Evolutionary conservation across 1,140 invertebrate genomes (phyloP).

Genomic region (Pseudomyrmex concolor): DNA sequence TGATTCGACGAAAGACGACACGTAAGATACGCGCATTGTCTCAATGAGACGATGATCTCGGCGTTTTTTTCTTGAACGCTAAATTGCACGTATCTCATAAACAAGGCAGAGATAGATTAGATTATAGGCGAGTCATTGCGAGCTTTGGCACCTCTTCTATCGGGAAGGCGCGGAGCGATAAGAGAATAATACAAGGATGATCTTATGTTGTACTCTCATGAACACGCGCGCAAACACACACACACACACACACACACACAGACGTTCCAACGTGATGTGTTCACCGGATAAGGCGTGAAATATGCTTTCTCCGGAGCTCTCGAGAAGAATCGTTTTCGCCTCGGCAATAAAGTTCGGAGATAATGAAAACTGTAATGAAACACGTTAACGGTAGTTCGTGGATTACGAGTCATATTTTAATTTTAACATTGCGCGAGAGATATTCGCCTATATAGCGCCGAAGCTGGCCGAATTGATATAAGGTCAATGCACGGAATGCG

Average conservation of each 20-base stretch:
- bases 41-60: constrained; percentile 1
- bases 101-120: constrained; percentile 49
- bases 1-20: constrained; percentile 30
- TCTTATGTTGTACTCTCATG: constrained; percentile 2
- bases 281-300: constrained; percentile 50
- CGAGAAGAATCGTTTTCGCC: constrained; percentile 3
- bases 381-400: not conserved
- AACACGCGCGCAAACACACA: not conserved
- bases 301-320: constrained; percentile 28
- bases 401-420: too few species aligned
- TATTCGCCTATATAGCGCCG: too few species aligned
- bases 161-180: not conserved
- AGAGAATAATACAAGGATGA: constrained; percentile 12
- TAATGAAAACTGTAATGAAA: constrained; percentile 3
- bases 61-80: constrained; percentile 40
- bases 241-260: not conserved
- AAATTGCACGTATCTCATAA: constrained; percentile 40
- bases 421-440: too few species aligned
- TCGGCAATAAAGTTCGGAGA: constrained; percentile 26
- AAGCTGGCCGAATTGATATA: too few species aligned
- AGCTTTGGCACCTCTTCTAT: constrained; percentile 51
- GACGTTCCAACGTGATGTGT: constrained; percentile 5
- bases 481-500: too few species aligned
- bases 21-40: constrained; percentile 12
- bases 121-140: constrained; percentile 49